phyloP scores from a whole-genome alignment of 1,140 invertebrate species.

The Leptopilina boulardi region DNA sequence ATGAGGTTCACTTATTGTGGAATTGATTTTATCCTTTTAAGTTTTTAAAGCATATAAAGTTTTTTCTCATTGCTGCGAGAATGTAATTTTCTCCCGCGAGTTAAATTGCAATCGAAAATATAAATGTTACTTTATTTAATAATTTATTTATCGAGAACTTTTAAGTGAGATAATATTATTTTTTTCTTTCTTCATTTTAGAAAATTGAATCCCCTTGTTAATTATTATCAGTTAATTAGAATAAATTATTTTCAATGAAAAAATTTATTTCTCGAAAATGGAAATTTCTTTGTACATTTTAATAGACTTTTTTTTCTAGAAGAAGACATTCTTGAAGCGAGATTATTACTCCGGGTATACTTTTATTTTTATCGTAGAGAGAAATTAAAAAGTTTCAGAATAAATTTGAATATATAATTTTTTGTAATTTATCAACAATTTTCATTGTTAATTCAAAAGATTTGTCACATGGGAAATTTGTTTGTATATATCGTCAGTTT shows the following conservation, averaged over 20 bases:
- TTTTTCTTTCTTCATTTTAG: too few relatives aligned
- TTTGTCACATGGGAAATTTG: neutral
- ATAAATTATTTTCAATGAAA: too few relatives aligned
- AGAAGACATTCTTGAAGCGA: too few relatives aligned
- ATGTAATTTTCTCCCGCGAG: neutral
- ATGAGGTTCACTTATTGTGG: neutral
- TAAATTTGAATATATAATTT: slow-evolving; percentile 9
- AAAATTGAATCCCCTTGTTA: too few relatives aligned
- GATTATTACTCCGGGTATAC: neutral
- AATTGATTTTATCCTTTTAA: neutral
- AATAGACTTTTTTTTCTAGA: too few relatives aligned
- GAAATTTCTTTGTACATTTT: too few relatives aligned
- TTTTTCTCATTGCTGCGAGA: neutral
- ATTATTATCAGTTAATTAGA: too few relatives aligned
- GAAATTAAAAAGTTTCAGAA: neutral
- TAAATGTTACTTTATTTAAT: too few relatives aligned
- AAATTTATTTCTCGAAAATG: too few relatives aligned
- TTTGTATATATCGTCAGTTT: neutral
- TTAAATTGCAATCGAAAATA: too few relatives aligned
- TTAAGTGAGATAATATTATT: too few relatives aligned
- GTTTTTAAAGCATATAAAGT: neutral
- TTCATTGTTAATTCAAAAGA: slow-evolving; percentile 4
- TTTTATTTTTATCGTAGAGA: neutral
- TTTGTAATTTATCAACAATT: neutral
- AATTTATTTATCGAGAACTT: too few relatives aligned